phyloP scores from a whole-genome alignment of 2,888 invertebrate species.

The Cheilosia vulpina region DNA sequence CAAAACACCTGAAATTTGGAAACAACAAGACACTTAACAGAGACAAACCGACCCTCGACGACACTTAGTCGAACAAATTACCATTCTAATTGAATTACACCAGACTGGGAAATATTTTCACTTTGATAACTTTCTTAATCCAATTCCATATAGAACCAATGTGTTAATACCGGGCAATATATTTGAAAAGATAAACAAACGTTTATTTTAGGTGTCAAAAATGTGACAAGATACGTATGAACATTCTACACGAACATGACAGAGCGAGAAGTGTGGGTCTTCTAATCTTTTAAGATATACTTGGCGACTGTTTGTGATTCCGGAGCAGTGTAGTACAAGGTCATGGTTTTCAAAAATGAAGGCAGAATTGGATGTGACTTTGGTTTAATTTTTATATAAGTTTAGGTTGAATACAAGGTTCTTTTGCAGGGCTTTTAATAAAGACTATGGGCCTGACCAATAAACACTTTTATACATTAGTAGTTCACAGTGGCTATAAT shows the following conservation, averaged over 20 bases:
- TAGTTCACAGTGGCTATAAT: no score
- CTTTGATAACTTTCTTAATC: slow-evolving; percentile 49
- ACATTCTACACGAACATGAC: slow-evolving; percentile 3
- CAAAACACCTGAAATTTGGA: slow-evolving; percentile 21
- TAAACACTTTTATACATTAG: no score
- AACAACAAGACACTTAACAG: neutral
- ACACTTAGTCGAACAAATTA: slow-evolving; percentile 30
- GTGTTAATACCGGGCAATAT: slow-evolving; percentile 45
- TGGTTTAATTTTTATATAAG: no score
- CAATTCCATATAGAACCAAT: slow-evolving; percentile 57
- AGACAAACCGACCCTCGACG: neutral
- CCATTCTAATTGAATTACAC: slow-evolving; percentile 68
- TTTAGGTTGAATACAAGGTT: no score
- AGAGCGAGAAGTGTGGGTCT: neutral
- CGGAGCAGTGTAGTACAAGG: neutral
- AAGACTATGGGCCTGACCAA: no score
- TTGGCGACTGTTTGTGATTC: neutral
- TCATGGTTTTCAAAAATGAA: neutral
- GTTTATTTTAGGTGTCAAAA: slow-evolving; percentile 24
- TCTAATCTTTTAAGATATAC: slow-evolving; percentile 33
- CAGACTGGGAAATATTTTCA: slow-evolving; percentile 37
- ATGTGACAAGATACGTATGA: slow-evolving; percentile 24
- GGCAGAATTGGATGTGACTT: no score
- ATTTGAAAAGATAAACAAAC: slow-evolving; percentile 42
- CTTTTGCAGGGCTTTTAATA: no score